A percentile compares a stretch with the other conserved stretches of the same genome.
phyloP scores from a whole-genome alignment of 2,113 vertebrate genomes.

The Pan paniscus region DNA sequence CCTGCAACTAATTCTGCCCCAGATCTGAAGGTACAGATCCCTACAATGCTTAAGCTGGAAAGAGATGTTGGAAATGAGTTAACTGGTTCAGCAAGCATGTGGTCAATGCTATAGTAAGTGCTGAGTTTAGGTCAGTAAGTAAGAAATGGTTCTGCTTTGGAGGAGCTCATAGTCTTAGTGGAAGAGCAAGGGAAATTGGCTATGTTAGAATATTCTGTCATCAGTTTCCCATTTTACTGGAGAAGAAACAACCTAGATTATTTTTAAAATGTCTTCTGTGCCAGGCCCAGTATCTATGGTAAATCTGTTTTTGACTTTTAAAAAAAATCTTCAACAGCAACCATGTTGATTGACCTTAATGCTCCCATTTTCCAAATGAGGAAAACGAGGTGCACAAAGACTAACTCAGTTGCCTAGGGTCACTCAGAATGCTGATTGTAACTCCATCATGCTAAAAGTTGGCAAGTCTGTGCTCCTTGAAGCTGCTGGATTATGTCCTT shows the following conservation, averaged over 20 bases:
- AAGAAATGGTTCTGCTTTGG: neutral
- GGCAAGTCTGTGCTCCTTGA: neutral
- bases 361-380: neutral
- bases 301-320: neutral
- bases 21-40: neutral
- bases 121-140: neutral
- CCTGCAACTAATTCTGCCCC: neutral
- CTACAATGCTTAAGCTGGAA: neutral
- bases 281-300: neutral
- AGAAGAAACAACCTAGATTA: neutral
- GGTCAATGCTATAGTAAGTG: neutral
- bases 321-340: neutral
- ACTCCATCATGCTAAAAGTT: neutral
- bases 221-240: neutral
- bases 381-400: neutral
- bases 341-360: neutral
- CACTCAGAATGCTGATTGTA: neutral
- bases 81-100: neutral
- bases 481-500: neutral
- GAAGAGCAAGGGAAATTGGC: neutral
- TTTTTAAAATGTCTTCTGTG: neutral
- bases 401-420: neutral
- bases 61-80: conserved; percentile 23
- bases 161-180: neutral
- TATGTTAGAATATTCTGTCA: neutral